Percentiles rank a stretch among this genome's conserved stretches.
phyloP scores from a whole-genome alignment of 2,113 vertebrate species.

The Myotis lucifugus region DNA sequence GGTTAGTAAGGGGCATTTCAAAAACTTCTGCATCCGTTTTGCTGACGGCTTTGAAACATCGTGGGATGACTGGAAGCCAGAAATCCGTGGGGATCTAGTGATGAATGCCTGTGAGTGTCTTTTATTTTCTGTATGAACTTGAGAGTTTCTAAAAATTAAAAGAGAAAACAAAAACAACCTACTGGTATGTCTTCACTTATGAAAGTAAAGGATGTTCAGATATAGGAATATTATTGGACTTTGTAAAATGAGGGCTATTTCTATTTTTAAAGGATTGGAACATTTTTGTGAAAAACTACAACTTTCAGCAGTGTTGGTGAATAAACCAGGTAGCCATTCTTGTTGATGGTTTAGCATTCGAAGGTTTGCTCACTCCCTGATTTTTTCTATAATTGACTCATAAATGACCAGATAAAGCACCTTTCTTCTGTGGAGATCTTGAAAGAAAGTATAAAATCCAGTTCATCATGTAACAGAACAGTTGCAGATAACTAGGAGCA shows the following conservation, averaged over 20 bases:
- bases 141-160: not conserved
- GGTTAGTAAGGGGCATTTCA: constrained; percentile 99
- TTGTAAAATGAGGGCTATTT: constrained; percentile 29
- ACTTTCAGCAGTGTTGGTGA: not conserved
- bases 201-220: not conserved
- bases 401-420: not conserved
- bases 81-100: constrained; percentile 93
- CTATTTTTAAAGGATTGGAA: not conserved
- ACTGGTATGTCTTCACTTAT: not conserved
- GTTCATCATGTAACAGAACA: not conserved
- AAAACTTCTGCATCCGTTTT: constrained; percentile 99
- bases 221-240: not conserved
- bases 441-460: not conserved
- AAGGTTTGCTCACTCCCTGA: not conserved
- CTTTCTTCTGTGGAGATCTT: not conserved
- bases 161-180: not conserved
- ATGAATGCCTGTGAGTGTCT: constrained; percentile 97
- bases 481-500: not conserved
- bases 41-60: constrained; percentile 98
- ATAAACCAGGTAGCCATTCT: not conserved
- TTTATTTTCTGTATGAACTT: constrained; percentile 18
- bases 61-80: constrained; percentile 99
- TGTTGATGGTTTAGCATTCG: not conserved
- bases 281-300: not conserved
- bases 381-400: not conserved